Evolutionary conservation across 2,888 invertebrate species (phyloP).

Genomic region (Drosophila nigricruria): DNA sequence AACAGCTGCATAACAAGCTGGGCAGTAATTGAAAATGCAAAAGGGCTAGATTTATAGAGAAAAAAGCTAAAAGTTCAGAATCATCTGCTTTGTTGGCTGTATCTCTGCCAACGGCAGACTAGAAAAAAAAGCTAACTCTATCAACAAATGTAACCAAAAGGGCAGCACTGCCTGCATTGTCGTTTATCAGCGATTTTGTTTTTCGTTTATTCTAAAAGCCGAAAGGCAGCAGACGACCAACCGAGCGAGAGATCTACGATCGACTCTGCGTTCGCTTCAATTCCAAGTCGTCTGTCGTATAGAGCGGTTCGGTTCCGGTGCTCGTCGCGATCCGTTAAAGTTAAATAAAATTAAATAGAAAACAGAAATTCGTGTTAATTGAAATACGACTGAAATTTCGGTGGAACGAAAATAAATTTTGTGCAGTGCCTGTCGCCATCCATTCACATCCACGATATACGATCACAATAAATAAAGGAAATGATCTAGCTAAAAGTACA

Average conservation of each 20-base stretch:
- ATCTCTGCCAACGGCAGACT: neutral
- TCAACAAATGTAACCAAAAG: neutral
- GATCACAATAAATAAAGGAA: slow-evolving; percentile 17
- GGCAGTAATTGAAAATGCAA: too few relatives aligned
- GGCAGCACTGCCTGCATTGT: slow-evolving; percentile 42
- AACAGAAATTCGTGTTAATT: slow-evolving; percentile 48
- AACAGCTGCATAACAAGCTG: neutral
- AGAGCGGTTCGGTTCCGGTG: slow-evolving; percentile 68
- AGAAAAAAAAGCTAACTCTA: neutral
- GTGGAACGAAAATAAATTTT: slow-evolving; percentile 30
- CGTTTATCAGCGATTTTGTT: slow-evolving; percentile 59
- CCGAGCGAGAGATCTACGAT: slow-evolving; percentile 42
- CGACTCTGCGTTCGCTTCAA: slow-evolving; percentile 53
- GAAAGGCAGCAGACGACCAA: slow-evolving; percentile 38
- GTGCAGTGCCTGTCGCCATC: slow-evolving; percentile 21
- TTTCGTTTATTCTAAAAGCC: slow-evolving; percentile 49
- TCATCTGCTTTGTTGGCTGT: too few relatives aligned
- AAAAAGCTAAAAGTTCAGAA: neutral
- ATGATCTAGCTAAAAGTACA: slow-evolving; percentile 4
- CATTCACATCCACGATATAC: neutral
- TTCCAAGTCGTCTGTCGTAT: slow-evolving; percentile 71
- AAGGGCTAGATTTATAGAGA: too few relatives aligned
- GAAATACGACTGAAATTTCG: slow-evolving; percentile 47
- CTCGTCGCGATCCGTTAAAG: slow-evolving; percentile 18
- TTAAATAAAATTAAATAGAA: slow-evolving; percentile 8